Evolutionary conservation across 1,140 invertebrate genomes (phyloP).

Genomic region (Euura saliciscinereae): DNA sequence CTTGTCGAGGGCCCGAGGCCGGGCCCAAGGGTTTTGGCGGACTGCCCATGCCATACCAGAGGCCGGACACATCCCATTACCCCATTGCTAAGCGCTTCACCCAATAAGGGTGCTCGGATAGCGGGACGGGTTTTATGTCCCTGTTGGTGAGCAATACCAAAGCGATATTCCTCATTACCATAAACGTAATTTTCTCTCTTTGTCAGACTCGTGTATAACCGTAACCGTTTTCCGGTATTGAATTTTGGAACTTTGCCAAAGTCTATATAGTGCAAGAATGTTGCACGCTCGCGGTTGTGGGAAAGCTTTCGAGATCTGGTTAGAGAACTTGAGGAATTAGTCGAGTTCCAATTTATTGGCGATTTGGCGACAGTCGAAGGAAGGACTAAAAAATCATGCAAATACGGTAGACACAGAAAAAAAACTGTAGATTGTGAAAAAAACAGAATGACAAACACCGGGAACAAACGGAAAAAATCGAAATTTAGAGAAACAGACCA

Average conservation of each 20-base stretch:
- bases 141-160: not conserved
- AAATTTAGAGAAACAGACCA: too few species aligned
- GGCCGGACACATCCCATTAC: not conserved
- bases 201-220: not conserved
- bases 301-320: not conserved
- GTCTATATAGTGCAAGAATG: not conserved
- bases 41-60: not conserved
- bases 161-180: not conserved
- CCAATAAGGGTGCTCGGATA: not conserved
- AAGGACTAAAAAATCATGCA: too few species aligned
- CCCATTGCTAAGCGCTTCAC: not conserved
- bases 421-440: too few species aligned
- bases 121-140: not conserved
- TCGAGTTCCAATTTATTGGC: not conserved
- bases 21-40: not conserved
- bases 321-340: not conserved
- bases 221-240: not conserved
- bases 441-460: too few species aligned
- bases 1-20: too few species aligned
- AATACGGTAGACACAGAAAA: too few species aligned
- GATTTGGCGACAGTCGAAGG: too few species aligned
- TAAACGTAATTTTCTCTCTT: constrained; percentile 3
- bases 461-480: too few species aligned
- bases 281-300: not conserved
- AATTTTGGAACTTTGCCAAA: not conserved